These are phyloP conservation scores for Nothocercus nigrocapillus DNA, from an alignment of 2,113 vertebrate species.

Conservation along the genomic window DNA sequence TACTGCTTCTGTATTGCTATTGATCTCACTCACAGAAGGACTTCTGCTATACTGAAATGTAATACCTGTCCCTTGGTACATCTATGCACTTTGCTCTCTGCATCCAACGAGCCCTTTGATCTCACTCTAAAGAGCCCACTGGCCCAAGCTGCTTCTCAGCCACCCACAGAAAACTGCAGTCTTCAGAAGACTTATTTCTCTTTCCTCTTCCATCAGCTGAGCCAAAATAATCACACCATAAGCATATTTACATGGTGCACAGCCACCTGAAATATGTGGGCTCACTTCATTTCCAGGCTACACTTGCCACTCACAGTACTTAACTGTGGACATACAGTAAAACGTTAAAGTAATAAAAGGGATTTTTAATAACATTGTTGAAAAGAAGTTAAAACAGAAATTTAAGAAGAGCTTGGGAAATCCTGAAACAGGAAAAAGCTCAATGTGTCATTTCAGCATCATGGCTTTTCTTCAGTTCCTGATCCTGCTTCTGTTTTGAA, in stretches of 20 bases:
- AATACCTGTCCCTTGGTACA: not conserved
- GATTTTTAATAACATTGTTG: not conserved
- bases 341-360: not conserved
- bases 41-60: not conserved
- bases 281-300: conserved; percentile 1
- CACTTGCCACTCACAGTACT: not conserved
- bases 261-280: conserved; percentile 21
- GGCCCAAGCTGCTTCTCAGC: not conserved
- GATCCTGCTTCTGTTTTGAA: conserved; percentile 27
- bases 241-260: not conserved
- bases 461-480: conserved; percentile 23
- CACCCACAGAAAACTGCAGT: not conserved
- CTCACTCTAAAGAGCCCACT: not conserved
- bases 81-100: not conserved
- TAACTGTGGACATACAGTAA: not conserved
- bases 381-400: conserved; percentile 30
- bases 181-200: conserved; percentile 1
- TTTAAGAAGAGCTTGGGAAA: conserved; percentile 10
- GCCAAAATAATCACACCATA: conserved; percentile 21
- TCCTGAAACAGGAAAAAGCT: not conserved
- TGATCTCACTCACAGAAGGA: not conserved
- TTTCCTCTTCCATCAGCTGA: conserved; percentile 1
- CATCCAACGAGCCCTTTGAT: not conserved
- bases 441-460: not conserved
- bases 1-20: not conserved